Percentiles rank a stretch among this genome's conserved stretches.
Evolutionary conservation across 1,140 invertebrate species (phyloP).

Genomic region (Sminthurinus signatus): DNA sequence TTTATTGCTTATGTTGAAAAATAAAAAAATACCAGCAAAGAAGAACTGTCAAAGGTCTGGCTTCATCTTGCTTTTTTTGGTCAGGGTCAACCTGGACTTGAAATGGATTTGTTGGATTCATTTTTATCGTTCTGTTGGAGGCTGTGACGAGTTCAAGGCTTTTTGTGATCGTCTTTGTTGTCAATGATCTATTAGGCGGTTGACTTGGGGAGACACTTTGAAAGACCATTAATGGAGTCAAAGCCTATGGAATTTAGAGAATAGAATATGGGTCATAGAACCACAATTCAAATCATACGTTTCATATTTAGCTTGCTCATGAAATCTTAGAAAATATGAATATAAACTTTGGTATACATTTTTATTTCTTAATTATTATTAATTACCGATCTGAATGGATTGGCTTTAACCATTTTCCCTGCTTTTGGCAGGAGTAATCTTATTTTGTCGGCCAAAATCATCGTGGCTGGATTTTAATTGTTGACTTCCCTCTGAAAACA

Average conservation of each 20-base stretch:
- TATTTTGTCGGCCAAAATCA: slow-evolving; percentile 11
- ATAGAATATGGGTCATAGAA: not conserved
- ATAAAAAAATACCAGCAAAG: too few relatives aligned
- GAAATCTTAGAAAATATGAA: not conserved
- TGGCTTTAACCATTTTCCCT: slow-evolving; percentile 11
- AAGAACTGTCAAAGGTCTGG: slow-evolving; percentile 45
- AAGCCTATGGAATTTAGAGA: slow-evolving; percentile 20
- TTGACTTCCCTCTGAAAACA: too few relatives aligned
- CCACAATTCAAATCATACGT: not conserved
- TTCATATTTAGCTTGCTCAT: not conserved
- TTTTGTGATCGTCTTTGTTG: slow-evolving; percentile 32
- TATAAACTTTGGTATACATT: not conserved
- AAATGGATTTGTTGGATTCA: slow-evolving; percentile 6
- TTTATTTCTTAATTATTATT: slow-evolving; percentile 22
- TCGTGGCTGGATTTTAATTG: too few relatives aligned
- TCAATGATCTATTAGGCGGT: slow-evolving; percentile 21
- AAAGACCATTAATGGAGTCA: slow-evolving; percentile 36
- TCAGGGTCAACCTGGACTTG: slow-evolving; percentile 14
- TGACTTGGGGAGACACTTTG: slow-evolving; percentile 26
- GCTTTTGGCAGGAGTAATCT: slow-evolving; percentile 13
- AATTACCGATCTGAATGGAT: too few relatives aligned
- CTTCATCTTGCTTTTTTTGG: slow-evolving; percentile 2
- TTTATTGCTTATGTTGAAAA: too few relatives aligned
- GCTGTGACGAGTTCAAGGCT: slow-evolving; percentile 30
- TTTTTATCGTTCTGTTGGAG: slow-evolving; percentile 24